Percentiles rank a stretch among this genome's conserved stretches.
Evolutionary conservation across 2,888 invertebrate genomes (phyloP).

Genomic region (Stenichneumon culpator): DNA sequence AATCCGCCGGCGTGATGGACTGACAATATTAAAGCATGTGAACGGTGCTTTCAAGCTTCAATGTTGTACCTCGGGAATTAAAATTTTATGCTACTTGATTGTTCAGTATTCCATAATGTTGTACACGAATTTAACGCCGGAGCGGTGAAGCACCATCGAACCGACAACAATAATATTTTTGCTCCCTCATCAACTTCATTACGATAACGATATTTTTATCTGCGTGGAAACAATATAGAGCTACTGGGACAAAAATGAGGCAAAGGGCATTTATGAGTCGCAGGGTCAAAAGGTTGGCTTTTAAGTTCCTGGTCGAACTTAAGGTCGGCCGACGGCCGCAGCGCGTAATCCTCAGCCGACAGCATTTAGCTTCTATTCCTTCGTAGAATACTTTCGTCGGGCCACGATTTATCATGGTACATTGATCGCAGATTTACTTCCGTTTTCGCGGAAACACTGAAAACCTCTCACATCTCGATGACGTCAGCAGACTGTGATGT

Average conservation of each 20-base stretch:
- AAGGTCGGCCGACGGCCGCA: slow-evolving; percentile 39
- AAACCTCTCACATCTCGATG: slow-evolving; percentile 70
- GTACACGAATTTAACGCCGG: background rate
- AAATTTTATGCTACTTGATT: too few relatives aligned
- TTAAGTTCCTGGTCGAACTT: slow-evolving; percentile 60
- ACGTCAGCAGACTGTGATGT: slow-evolving; percentile 31
- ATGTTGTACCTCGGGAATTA: too few relatives aligned
- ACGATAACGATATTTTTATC: background rate
- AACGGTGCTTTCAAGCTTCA: too few relatives aligned
- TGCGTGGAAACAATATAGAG: background rate
- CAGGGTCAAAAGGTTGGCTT: slow-evolving; percentile 38
- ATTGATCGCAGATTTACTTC: slow-evolving; percentile 56
- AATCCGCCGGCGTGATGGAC: background rate
- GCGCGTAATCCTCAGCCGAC: slow-evolving; percentile 43
- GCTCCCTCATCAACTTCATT: background rate
- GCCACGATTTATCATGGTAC: slow-evolving; percentile 51
- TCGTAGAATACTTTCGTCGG: slow-evolving; percentile 42
- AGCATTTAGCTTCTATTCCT: slow-evolving; percentile 56
- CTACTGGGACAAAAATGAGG: background rate
- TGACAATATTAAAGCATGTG: background rate
- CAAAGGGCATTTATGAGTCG: background rate
- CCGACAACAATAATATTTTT: background rate
- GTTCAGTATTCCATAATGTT: too few relatives aligned
- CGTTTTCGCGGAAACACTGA: slow-evolving; percentile 68
- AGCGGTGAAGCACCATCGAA: background rate